A percentile compares a stretch with the other conserved stretches of the same genome.
Evolutionary conservation across 2,797 vertebrate genomes (phyloP).

Genomic region (Tamandua tetradactyla): DNA sequence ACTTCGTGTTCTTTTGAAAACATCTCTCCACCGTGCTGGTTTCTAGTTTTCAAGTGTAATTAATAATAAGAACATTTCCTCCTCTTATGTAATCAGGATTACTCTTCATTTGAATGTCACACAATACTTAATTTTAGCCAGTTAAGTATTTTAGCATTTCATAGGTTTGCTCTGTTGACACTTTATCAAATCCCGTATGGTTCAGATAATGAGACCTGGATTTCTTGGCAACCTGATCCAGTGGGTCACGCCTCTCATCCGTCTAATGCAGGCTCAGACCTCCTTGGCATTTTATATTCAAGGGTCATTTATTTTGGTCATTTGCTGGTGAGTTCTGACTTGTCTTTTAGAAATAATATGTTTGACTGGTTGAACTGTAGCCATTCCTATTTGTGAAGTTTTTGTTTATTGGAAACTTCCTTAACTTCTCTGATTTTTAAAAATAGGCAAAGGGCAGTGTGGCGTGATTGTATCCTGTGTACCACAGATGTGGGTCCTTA

Average conservation of each 20-base stretch:
- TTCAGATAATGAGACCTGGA: neutral
- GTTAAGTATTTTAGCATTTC: neutral
- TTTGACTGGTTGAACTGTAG: neutral
- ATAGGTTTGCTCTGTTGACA: neutral
- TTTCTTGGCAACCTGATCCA: accelerated
- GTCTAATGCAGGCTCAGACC: neutral
- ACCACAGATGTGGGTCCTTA: neutral
- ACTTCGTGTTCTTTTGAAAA: neutral
- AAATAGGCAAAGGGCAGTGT: neutral
- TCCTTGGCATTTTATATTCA: neutral
- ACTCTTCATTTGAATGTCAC: neutral
- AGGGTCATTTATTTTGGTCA: neutral
- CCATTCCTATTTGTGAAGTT: neutral
- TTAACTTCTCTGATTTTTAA: constrained; percentile 19
- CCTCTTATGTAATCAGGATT: neutral
- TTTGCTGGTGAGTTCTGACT: neutral
- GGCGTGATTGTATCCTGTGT: neutral
- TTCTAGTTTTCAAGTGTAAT: constrained; percentile 15
- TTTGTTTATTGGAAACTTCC: neutral
- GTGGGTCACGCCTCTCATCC: neutral
- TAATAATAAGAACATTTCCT: neutral
- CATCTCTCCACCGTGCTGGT: neutral
- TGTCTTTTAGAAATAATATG: constrained; percentile 2
- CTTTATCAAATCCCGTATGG: neutral
- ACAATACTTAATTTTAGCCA: neutral